Base-by-base conservation (phyloP, 2,797 vertebrate species). In the Scarus forsteni region DNA sequence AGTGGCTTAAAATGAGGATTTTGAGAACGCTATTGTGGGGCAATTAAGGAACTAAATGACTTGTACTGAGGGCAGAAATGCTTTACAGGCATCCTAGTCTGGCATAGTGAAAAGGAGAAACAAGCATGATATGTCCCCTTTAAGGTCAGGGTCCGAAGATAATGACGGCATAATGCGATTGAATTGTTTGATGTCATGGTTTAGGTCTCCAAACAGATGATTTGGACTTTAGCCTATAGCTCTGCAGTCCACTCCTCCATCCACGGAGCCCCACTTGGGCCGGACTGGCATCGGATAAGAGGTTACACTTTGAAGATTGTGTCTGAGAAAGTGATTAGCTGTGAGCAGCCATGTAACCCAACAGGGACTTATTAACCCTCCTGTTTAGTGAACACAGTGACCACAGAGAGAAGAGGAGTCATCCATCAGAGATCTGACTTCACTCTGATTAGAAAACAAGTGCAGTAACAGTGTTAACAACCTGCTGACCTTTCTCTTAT, bases 251-350 rank as follows among this genome's bases (percentile, higher is more conserved):
- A 64, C 57, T 73, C 62, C 70, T 66, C 76, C 71, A 68, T 78
- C 73, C 58, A 46, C 66, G 57, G 57, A 83, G 73, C 60, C 66
- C 58, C 49, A 61, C 77, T 85, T 80, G 73, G 72, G 70, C 49
- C 70, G 77, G 73, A 85, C 85, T 76, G 81, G 74, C 77, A 74
- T 89, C 74, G 85, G 82, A 80, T 72, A 80, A 81, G 80, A 84
- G 81, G 80, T 52, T 68, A 63, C 67, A 72, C 80, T 84, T 88
- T 83, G 72, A 89, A 87, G 77, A 81, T 73, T 64, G 57, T 70
- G 80, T 76, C 72, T 80, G 35, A 81, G 78, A 86, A 86, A 84
- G 73, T 75, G 81, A 89, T 91, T 89, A 86, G 83, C 71, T 79
- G 48, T 75, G 84, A 83, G 55, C 78, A 61, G 71, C 80, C 59